Conservation (phyloP, 2,113 vertebrate species). For the Chloroceryle aenea region DNA sequence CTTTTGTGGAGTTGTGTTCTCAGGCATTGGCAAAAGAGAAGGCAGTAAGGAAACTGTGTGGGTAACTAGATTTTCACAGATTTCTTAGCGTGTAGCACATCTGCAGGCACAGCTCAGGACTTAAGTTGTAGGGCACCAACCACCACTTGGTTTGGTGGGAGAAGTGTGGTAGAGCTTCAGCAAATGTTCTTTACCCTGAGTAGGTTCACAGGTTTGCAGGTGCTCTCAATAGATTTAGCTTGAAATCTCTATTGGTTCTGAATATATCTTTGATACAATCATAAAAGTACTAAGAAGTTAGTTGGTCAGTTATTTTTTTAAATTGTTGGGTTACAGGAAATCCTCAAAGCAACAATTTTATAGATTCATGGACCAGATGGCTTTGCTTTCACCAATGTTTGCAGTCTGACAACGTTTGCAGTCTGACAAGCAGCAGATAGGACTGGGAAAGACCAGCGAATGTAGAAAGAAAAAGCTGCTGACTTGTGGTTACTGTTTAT, state of each 20-base stretch:
- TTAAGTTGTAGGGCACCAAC: accelerated
- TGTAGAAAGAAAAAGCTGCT: neutral
- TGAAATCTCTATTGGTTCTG: neutral
- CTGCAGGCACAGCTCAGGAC: neutral
- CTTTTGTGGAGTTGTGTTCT: neutral
- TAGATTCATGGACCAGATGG: neutral
- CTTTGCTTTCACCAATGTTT: neutral
- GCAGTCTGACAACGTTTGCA: neutral
- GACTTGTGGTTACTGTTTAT: neutral
- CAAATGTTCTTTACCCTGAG: neutral
- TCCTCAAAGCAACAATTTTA: neutral
- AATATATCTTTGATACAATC: neutral
- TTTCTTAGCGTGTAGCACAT: accelerated
- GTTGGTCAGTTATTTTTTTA: neutral
- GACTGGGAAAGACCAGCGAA: neutral
- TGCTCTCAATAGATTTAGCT: neutral
- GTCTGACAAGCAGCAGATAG: neutral
- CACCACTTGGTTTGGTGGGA: accelerated
- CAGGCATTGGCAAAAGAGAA: neutral
- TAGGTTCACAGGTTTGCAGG: neutral
- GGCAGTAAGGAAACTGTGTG: neutral
- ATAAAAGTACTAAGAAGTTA: neutral
- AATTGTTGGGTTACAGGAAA: neutral
- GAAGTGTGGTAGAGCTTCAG: too few species aligned
- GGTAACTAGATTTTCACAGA: neutral